Percentiles rank a stretch among this genome's conserved stretches.
Conservation (phyloP, 2,888 invertebrate genomes). For the Tiliacea aurago region DNA sequence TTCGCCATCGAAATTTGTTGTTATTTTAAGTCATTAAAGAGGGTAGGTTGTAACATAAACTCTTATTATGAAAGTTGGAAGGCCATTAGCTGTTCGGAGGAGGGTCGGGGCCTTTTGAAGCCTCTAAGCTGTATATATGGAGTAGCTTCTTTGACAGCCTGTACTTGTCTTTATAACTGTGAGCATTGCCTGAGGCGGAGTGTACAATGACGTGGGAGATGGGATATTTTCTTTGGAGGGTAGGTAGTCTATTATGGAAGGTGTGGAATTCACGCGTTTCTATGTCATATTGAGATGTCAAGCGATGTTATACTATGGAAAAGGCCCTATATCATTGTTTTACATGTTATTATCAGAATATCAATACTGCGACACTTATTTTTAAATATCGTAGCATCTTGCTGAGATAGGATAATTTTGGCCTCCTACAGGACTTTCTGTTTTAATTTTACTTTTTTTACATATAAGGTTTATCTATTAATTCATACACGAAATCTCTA, state of each 20-base stretch:
- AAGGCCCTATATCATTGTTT: background rate
- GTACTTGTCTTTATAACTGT: constrained; percentile 58
- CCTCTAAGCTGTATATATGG: constrained; percentile 68
- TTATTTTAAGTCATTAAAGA: constrained; percentile 70
- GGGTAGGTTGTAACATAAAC: constrained; percentile 69
- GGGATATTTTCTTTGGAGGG: constrained; percentile 46
- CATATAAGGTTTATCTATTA: no score
- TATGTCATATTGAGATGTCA: background rate
- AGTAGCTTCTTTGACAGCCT: constrained; percentile 62
- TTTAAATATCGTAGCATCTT: no score
- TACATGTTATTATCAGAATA: background rate
- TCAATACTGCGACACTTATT: background rate
- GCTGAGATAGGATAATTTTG: no score
- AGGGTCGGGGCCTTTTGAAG: constrained; percentile 60
- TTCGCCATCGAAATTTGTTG: constrained; percentile 66
- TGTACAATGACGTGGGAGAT: constrained; percentile 48
- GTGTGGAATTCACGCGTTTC: constrained; percentile 28
- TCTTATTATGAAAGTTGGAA: constrained; percentile 72
- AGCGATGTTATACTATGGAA: background rate
- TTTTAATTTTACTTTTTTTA: no score
- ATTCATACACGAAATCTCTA: no score
- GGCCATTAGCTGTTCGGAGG: constrained; percentile 66
- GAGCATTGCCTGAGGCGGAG: constrained; percentile 44
- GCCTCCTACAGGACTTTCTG: no score
- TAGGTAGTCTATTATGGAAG: constrained; percentile 23